These are phyloP conservation scores for Cricetomys ansorgei DNA, from an alignment of 2,113 vertebrate genomes.

Conservation along the genomic window DNA sequence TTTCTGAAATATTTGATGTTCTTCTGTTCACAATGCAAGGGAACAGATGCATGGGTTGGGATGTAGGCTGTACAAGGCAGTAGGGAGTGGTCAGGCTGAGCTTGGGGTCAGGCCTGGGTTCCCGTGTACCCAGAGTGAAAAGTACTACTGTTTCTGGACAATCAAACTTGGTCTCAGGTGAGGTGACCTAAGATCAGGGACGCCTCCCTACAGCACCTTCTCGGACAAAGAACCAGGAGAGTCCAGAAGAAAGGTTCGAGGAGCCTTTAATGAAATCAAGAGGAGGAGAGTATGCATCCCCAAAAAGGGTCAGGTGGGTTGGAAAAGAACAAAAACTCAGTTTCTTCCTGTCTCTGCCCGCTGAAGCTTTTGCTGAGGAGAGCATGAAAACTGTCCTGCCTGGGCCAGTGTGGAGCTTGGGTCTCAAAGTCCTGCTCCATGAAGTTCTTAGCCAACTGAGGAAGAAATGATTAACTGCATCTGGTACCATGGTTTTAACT, in stretches of 20 bases:
- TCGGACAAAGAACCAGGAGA: neutral
- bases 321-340: neutral
- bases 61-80: neutral
- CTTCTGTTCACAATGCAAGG: no score
- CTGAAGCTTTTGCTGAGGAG: neutral
- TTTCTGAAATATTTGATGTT: neutral
- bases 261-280: neutral
- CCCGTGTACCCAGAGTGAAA: neutral
- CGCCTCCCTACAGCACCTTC: neutral
- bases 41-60: neutral
- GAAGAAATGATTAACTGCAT: neutral
- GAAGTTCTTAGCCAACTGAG: neutral
- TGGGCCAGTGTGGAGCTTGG: neutral
- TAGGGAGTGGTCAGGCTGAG: neutral
- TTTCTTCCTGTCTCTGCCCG: neutral
- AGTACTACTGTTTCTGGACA: neutral
- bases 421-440: no score
- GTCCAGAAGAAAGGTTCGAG: neutral
- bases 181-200: neutral
- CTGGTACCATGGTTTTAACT: neutral
- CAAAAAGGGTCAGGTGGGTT: neutral
- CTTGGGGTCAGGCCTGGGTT: neutral
- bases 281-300: neutral
- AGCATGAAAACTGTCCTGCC: no score
- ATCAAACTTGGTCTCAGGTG: neutral